Evolutionary conservation across 2,888 invertebrate species (phyloP), one percentile per base, ranked within the genome.

Genomic region (Drosophila emarginata): DNA sequence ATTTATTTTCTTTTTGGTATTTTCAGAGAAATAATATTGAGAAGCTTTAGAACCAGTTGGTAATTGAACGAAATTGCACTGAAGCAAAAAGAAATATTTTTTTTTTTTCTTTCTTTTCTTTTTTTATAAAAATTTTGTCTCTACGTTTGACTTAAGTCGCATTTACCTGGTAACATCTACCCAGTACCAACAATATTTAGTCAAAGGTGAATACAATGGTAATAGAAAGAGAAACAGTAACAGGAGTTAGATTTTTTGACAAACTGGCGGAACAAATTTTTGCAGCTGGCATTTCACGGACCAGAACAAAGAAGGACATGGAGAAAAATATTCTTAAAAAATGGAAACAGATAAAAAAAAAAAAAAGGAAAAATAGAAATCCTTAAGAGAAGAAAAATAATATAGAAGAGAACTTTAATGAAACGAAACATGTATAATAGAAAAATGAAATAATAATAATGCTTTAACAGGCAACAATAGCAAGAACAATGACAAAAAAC

Each of bases 241-340:
- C 9, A 18, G 26, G 11, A 36, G 5, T 40, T 6, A 2, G 40
- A 59, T 64, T 59, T 64, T 59, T 26, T 39, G 39, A 39, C 56
- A 71, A 72, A 65, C 61, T 58, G 54, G 59, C 66, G 58, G 51
- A 59, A 65, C 52, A 69, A 69, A 64, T 70, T 64, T 70, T 66
- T 66, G 72, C 72, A 71, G 66, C 66, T 71, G 66, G 39, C 61
- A 51, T 50, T 36, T 58, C 61, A 51, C 61, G 57, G 28, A 58
- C 61, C 66, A 71, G 50, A 66, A 72, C 72, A 71, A 65, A 65
- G n/a, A 65, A 71, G 65, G 54, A 71, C 66, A 66, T 39, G 58
- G 21, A 61, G 54, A 58, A 56, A 50, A 69, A 62, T 39, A 63
- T 45, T 37, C 15, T 12, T 28, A 11, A 36, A 36, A 39, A 15